phyloP scores from a whole-genome alignment of 2,888 invertebrate species.

The Athalia rosae region DNA sequence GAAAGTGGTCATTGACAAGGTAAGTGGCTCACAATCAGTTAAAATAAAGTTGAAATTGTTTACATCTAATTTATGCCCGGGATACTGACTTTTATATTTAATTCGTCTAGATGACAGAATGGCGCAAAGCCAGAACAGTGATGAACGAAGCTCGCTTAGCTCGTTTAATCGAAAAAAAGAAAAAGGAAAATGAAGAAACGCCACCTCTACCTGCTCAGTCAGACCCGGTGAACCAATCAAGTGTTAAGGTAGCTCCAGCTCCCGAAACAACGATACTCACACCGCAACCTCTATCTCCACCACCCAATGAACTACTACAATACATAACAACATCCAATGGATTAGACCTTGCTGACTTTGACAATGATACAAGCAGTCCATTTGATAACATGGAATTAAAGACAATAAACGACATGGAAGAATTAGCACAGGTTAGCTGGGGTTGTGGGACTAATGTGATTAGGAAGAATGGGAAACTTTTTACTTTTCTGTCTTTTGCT shows the following conservation, averaged over 20 bases:
- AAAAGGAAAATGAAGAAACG: constrained; percentile 77
- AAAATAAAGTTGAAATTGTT: not conserved
- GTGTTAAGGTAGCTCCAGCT: constrained; percentile 67
- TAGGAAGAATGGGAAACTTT: not conserved
- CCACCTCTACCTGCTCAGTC: constrained; percentile 77
- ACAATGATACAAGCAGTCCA: constrained; percentile 92
- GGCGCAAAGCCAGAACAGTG: constrained; percentile 80
- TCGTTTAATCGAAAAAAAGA: constrained; percentile 78
- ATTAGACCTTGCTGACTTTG: constrained; percentile 84
- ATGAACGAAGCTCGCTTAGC: constrained; percentile 79
- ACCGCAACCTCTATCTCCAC: constrained; percentile 67
- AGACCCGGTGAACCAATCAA: constrained; percentile 67
- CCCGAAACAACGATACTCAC: constrained; percentile 74
- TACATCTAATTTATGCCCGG: too few relatives aligned
- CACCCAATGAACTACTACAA: constrained; percentile 61
- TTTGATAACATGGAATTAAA: constrained; percentile 95
- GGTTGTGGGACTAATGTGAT: too few relatives aligned
- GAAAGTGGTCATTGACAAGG: constrained; percentile 81
- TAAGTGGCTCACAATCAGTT: constrained; percentile 50
- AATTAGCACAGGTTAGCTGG: constrained; percentile 85
- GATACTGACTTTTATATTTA: constrained; percentile 1
- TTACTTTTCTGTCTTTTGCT: constrained; percentile 49
- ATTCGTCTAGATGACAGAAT: constrained; percentile 77
- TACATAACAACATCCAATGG: constrained; percentile 65
- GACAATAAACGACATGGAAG: constrained; percentile 94